Evolutionary conservation across 2,888 invertebrate genomes (phyloP), one percentile per base, ranked within the genome.

Genomic region (Alloplasta piceator): DNA sequence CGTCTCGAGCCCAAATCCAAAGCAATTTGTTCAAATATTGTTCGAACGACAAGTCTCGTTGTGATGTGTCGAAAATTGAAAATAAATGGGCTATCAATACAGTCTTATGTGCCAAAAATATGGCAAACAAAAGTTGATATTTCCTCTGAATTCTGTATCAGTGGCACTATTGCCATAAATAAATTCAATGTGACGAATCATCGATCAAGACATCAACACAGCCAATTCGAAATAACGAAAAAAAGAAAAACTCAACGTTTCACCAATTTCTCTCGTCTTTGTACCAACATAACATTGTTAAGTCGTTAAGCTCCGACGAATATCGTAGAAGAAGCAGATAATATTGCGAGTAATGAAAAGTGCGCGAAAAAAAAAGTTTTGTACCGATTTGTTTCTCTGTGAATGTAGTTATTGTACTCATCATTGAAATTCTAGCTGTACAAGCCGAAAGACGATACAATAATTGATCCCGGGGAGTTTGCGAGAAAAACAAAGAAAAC

Each of bases 21-120:
- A 50, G 36, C 56, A 56, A 58, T 78, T 67, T 66, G 66, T 61
- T 78, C 39, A 67, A 74, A 81, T 71, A 74, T 78, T 67, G 43
- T 60, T 39, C 52, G 46, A 41, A 41, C 61, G 75, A 61, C 66
- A 66, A 68, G 48, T 52, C 26, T 36, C 41, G 52, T 43, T 52
- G 10, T 3, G 26, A 26, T 26, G 26, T 46, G 12, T 56, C 5
- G 39, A 6, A 26, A 52, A 68, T 16, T 63, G 52, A 52, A 73
- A 64, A 50, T 10, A 1, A n/a, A 12, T 52, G 67, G 71, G 67
- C 71, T 71, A 72, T 72, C 48, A 6, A 70, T 41, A 63, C 26
- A 10, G 64, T 58, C 71, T 43, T 48, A 55, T 78, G 78, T 78
- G 82, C 82, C 82, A 82, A 82, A 80, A 76, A 68, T 9, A 12